phyloP scores from a whole-genome alignment of 2,113 vertebrate genomes.

The Emydura subglobosa region DNA sequence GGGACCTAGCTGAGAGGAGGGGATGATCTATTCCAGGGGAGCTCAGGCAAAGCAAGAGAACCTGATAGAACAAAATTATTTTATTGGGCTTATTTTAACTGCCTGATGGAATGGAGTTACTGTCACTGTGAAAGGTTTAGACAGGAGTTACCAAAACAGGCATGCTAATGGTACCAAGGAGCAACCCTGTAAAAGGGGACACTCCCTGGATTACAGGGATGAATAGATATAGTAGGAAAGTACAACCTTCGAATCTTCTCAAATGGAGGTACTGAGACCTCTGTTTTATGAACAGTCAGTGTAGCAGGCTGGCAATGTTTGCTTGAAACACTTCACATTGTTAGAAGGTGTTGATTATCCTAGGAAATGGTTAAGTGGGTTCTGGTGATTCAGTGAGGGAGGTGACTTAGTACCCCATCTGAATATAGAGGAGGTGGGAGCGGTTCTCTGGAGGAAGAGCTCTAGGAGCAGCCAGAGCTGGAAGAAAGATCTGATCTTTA shows the following conservation, averaged over 20 bases:
- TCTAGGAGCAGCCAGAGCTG: not conserved
- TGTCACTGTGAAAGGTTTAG: not conserved
- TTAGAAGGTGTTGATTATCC: not conserved
- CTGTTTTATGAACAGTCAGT: not conserved
- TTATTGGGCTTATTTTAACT: not conserved
- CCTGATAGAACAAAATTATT: not conserved
- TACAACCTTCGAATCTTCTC: accelerated
- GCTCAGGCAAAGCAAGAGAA: not conserved
- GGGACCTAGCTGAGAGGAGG: not conserved
- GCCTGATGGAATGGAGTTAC: not conserved
- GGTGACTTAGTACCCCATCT: not conserved
- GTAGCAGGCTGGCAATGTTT: not conserved
- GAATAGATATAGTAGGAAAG: not conserved
- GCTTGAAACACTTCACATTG: not conserved
- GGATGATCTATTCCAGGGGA: not conserved
- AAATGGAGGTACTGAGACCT: not conserved
- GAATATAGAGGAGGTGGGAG: not conserved
- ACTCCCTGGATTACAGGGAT: not conserved
- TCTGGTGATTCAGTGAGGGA: not conserved
- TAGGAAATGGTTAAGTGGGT: not conserved
- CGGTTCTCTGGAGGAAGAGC: not conserved
- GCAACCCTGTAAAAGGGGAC: not conserved
- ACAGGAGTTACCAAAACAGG: not conserved
- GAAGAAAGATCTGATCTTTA: not conserved
- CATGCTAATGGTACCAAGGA: not conserved